phyloP scores from a whole-genome alignment of 2,797 vertebrate species.

The Naso thynnoides region DNA sequence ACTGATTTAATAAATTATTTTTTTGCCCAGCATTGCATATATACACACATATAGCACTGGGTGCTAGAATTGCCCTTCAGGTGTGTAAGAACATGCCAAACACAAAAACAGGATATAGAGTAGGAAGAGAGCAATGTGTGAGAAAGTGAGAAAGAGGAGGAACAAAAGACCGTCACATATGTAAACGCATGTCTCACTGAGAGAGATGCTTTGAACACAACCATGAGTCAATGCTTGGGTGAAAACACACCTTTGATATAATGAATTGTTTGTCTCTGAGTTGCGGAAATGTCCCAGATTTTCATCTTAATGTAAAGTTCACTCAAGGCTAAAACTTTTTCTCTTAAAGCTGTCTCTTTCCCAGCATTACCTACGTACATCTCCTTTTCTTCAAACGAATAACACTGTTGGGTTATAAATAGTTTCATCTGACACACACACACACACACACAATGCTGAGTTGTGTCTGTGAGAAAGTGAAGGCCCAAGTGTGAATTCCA shows the following conservation, averaged over 20 bases:
- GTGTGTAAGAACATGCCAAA: slow-evolving; percentile 10
- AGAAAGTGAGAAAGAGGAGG: slow-evolving; percentile 12
- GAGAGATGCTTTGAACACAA: slow-evolving; percentile 1
- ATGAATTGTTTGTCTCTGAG: neutral
- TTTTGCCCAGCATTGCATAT: slow-evolving; percentile 35
- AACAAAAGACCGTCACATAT: neutral
- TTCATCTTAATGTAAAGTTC: neutral
- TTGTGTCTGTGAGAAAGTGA: slow-evolving; percentile 69
- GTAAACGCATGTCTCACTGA: slow-evolving; percentile 1
- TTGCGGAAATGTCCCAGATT: neutral
- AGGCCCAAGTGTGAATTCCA: slow-evolving; percentile 83
- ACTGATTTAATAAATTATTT: slow-evolving; percentile 50
- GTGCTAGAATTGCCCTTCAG: slow-evolving; percentile 5
- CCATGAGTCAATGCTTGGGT: neutral
- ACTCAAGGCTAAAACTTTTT: neutral
- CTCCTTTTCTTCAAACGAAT: slow-evolving; percentile 16
- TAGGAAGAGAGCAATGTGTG: slow-evolving; percentile 5
- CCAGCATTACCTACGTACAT: slow-evolving; percentile 6
- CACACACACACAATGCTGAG: slow-evolving; percentile 41
- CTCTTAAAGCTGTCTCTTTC: neutral
- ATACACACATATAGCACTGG: slow-evolving; percentile 20
- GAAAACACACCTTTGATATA: slow-evolving; percentile 15
- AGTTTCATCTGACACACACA: slow-evolving; percentile 47
- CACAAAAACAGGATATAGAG: slow-evolving; percentile 37
- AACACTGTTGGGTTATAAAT: slow-evolving; percentile 60